These are phyloP conservation scores for Colistium nudipinnis DNA, from an alignment of 2,113 vertebrate species.

Conservation along the genomic window DNA sequence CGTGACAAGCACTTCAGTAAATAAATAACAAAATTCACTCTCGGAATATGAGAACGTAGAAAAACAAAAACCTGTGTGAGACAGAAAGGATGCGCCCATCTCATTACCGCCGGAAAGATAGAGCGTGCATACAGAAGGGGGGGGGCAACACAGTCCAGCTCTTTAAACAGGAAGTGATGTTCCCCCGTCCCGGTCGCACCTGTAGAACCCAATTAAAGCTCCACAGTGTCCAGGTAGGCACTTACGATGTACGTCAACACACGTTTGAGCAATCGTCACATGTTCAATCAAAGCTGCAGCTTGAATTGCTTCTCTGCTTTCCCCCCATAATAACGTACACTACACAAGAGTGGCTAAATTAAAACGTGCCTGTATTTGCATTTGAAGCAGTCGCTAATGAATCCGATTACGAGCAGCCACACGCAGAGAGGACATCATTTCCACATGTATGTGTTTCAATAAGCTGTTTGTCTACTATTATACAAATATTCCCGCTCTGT, in stretches of 20 bases:
- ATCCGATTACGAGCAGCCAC: not conserved
- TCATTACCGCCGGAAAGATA: conserved; percentile 54
- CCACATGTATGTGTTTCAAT: not conserved
- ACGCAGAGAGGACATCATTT: not conserved
- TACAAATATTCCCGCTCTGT: not conserved
- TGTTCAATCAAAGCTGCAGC: conserved; percentile 46
- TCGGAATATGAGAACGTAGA: conserved; percentile 24
- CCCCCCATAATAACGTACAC: conserved; percentile 41
- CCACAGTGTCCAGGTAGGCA: conserved; percentile 52
- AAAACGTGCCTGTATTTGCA: conserved; percentile 20
- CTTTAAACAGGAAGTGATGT: conserved; percentile 68
- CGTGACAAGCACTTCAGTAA: conserved; percentile 55
- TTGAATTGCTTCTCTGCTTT: conserved; percentile 35
- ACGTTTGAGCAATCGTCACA: conserved; percentile 55
- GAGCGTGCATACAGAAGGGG: conserved; percentile 21
- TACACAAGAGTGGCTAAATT: conserved; percentile 11
- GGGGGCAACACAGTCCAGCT: conserved; percentile 42
- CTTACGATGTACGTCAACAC: conserved; percentile 34
- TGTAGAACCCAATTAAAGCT: conserved; percentile 73
- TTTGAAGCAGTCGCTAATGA: conserved; percentile 25
- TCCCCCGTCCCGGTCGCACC: conserved; percentile 45
- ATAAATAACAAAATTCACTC: conserved; percentile 44
- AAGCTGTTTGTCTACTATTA: not conserved
- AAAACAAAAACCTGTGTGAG: conserved; percentile 20
- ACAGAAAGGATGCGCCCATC: conserved; percentile 22